Percentiles rank a stretch among this genome's conserved stretches.
phyloP scores from a whole-genome alignment of 2,888 invertebrate species.

The Smittia sp. region DNA sequence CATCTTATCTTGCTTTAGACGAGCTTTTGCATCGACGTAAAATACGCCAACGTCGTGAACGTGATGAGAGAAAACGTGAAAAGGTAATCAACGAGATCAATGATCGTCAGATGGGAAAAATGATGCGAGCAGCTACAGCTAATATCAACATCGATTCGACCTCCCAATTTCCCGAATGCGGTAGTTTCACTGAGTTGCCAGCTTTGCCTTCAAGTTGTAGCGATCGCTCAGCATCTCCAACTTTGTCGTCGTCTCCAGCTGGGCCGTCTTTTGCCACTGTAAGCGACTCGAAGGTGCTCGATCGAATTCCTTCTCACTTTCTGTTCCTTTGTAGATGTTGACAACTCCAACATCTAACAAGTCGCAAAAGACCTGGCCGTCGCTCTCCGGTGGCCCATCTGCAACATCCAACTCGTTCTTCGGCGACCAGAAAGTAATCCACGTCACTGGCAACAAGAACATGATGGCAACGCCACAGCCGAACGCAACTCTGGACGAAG shows the following conservation, averaged over 20 bases:
- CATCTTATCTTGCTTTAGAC: conserved; percentile 54
- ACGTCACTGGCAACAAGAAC: background rate
- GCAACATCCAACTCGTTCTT: conserved; percentile 41
- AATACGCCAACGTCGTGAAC: conserved; percentile 66
- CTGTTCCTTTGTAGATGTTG: conserved; percentile 44
- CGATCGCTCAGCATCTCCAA: background rate
- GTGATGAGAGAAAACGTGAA: conserved; percentile 77
- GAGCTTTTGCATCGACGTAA: conserved; percentile 71
- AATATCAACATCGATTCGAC: conserved; percentile 60
- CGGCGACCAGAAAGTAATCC: conserved; percentile 22
- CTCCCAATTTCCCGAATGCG: conserved; percentile 57
- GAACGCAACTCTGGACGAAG: background rate
- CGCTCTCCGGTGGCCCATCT: conserved; percentile 43
- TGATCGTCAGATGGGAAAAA: conserved; percentile 68
- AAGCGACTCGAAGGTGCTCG: conserved; percentile 44
- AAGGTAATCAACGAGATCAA: conserved; percentile 71
- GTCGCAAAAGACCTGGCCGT: conserved; percentile 48
- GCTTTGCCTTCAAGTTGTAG: conserved; percentile 24
- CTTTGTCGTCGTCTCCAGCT: conserved; percentile 48
- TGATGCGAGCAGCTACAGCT: conserved; percentile 57
- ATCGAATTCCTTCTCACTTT: background rate
- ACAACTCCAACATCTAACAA: conserved; percentile 43
- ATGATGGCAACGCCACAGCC: background rate
- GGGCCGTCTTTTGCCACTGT: conserved; percentile 63
- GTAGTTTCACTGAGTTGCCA: conserved; percentile 1